Percentiles rank a stretch among this genome's conserved stretches.
Conservation (phyloP, 2,113 vertebrate species). For the Phylloscopus trochiloides region DNA sequence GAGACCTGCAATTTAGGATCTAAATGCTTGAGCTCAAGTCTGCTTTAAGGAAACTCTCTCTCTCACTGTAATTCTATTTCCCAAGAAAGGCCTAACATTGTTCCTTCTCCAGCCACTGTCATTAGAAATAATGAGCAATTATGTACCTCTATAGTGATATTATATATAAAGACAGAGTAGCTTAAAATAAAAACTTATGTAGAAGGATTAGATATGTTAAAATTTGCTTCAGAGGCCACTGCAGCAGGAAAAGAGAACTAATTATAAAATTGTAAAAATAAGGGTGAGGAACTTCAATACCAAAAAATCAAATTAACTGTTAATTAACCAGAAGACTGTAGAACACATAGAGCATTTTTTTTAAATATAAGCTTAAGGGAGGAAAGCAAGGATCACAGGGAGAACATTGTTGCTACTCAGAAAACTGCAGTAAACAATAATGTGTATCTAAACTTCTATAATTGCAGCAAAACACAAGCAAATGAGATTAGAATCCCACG, state of each 20-base stretch:
- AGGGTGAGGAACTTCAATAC: not conserved
- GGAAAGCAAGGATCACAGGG: not conserved
- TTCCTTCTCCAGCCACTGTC: not conserved
- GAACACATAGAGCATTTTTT: not conserved
- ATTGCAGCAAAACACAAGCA: not conserved
- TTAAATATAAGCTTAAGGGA: not conserved
- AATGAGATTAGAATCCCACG: not conserved
- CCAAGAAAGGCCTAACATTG: not conserved
- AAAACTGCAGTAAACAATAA: not conserved
- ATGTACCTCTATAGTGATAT: not conserved
- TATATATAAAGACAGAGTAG: not conserved
- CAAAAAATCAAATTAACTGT: not conserved
- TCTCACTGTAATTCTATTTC: not conserved
- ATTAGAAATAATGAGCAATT: not conserved
- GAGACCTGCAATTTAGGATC: not conserved
- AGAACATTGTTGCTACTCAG: not conserved
- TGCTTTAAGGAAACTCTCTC: not conserved
- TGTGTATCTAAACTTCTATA: not conserved
- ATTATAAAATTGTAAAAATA: not conserved
- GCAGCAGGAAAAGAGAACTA: not conserved
- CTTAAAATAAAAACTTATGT: not conserved
- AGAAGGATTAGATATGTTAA: not conserved
- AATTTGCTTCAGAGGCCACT: not conserved
- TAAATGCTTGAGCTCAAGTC: not conserved
- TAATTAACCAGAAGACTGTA: not conserved